Evolutionary conservation across 2,888 invertebrate genomes (phyloP).

Genomic region (Girardia tigrina): DNA sequence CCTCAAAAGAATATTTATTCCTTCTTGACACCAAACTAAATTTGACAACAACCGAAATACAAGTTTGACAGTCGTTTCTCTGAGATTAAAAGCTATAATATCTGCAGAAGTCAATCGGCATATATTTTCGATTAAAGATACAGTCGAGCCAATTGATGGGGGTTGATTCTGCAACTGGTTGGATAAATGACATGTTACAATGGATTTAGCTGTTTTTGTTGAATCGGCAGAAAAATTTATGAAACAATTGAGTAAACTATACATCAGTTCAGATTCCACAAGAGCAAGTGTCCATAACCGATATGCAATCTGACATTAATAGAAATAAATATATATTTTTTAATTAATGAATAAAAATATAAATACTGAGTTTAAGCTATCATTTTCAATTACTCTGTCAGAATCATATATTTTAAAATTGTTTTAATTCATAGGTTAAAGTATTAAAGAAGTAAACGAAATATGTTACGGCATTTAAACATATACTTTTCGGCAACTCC

Average conservation of each 20-base stretch:
- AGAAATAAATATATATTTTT: too few species aligned
- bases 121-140: background rate
- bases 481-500: too few species aligned
- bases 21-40: background rate
- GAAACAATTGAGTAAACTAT: background rate
- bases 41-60: background rate
- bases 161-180: background rate
- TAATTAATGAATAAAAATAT: too few species aligned
- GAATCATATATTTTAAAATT: too few species aligned
- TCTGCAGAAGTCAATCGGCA: background rate
- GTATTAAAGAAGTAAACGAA: too few species aligned
- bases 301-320: background rate
- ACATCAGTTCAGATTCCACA: background rate
- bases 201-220: background rate
- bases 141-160: background rate
- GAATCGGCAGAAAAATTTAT: background rate
- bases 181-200: background rate
- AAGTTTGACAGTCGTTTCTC: constrained; percentile 4
- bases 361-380: too few species aligned
- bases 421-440: too few species aligned
- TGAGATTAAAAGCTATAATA: background rate
- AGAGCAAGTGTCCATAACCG: background rate
- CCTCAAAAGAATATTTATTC: constrained; percentile 1
- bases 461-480: too few species aligned
- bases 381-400: too few species aligned